These are phyloP conservation scores for Otolemur crassicaudatus DNA, from an alignment of 2,797 vertebrate genomes.

Conservation along the genomic window DNA sequence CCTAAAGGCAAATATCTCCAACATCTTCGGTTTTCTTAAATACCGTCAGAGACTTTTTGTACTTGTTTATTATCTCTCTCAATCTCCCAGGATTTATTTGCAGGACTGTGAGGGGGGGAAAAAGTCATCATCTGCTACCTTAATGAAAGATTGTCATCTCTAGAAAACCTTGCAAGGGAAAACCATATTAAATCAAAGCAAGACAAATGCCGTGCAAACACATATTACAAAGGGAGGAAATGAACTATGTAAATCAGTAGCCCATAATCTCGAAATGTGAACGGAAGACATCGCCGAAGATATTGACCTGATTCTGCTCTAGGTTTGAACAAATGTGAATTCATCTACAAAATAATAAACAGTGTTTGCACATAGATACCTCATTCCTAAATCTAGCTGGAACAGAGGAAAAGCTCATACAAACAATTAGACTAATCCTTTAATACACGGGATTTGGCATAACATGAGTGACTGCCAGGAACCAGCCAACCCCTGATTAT, in stretches of 20 bases:
- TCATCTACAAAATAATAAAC: conserved; percentile 45
- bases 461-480: background rate
- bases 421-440: conserved; percentile 27
- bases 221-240: conserved; percentile 50
- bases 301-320: background rate
- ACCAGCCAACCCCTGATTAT: background rate
- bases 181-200: conserved; percentile 45
- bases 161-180: conserved; percentile 16
- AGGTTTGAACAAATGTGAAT: conserved; percentile 52
- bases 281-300: background rate
- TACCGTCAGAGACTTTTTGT: background rate
- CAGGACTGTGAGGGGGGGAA: background rate
- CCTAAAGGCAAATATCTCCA: background rate
- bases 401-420: conserved; percentile 15
- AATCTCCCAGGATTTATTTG: conserved; percentile 42
- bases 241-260: conserved; percentile 35
- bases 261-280: conserved; percentile 50
- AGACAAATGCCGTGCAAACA: conserved; percentile 44
- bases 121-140: background rate
- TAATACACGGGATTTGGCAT: conserved; percentile 39
- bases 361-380: background rate
- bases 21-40: background rate
- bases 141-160: conserved; percentile 36
- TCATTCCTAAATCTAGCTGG: background rate
- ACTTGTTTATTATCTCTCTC: background rate